Conservation (phyloP, 2,113 vertebrate species). For the Notothenia coriiceps region DNA sequence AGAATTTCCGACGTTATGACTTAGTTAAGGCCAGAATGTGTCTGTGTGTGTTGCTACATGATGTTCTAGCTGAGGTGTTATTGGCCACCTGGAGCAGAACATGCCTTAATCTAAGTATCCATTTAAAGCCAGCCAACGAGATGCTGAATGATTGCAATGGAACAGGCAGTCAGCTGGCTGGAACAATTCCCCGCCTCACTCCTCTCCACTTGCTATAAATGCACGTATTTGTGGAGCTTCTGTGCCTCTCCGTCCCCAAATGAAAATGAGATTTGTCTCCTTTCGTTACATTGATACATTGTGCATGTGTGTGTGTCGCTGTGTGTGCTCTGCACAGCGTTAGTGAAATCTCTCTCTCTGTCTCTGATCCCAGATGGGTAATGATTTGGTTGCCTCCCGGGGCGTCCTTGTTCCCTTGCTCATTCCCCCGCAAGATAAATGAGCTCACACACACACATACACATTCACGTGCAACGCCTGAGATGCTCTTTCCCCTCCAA, state of each 20-base stretch:
- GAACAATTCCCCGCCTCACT: constrained; percentile 71
- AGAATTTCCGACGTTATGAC: not conserved
- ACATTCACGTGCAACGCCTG: constrained; percentile 39
- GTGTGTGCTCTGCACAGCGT: constrained; percentile 55
- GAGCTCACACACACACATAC: constrained; percentile 61
- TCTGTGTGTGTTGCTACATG: not conserved
- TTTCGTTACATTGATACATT: constrained; percentile 85
- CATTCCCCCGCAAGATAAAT: constrained; percentile 86
- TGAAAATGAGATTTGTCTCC: constrained; percentile 88
- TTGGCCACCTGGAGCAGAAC: constrained; percentile 60
- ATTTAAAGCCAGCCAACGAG: constrained; percentile 74
- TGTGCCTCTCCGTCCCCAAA: constrained; percentile 77
- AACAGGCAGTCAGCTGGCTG: constrained; percentile 69
- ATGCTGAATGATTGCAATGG: constrained; percentile 78
- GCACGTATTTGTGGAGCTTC: constrained; percentile 74
- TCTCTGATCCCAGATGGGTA: constrained; percentile 83
- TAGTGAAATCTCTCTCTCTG: constrained; percentile 71
- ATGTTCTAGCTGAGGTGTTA: constrained; percentile 33
- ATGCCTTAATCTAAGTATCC: constrained; percentile 78
- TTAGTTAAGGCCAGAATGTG: not conserved
- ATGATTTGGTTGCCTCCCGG: constrained; percentile 84
- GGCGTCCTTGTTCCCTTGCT: constrained; percentile 76
- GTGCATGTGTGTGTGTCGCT: constrained; percentile 52
- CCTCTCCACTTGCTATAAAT: constrained; percentile 69
- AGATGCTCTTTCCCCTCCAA: constrained; percentile 73